Evolutionary conservation across 2,888 invertebrate species (phyloP), one percentile per base, ranked within the genome.

Genomic region (Sphaerolaimus hirsutus): DNA sequence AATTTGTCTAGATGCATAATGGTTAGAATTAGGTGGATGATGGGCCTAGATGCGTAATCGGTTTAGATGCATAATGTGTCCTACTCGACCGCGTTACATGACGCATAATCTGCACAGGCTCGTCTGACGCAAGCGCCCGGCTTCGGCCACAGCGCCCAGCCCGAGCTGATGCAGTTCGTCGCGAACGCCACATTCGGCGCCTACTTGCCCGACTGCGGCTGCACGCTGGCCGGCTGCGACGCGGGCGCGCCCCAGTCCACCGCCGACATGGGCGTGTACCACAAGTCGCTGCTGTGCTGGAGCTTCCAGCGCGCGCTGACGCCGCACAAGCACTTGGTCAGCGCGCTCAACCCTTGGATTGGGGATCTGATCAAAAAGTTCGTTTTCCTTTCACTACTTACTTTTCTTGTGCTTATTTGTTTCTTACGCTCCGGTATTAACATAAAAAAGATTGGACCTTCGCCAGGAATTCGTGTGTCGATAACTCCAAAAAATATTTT

Each of bases 171-270:
- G 66, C 71, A 75, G 58, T 80, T 79, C 63, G 71, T 81, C 53
- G 73, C 80, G 36, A 71, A 72, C 48, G 77, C 79, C 22, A 80
- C 80, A 4, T 72, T 76, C 58, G 81, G 81, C 47, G 72, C 74
- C 48, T 77, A 75, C 61, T 46, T 57, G 14, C 53, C 54, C 23
- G 47, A 50, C 38, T 48, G 50, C 41, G 29, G 40, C 19, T 46
- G 49, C 43, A 27, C 45, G 5, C 21, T 41, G 22, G 29, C 50
- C n/a, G 45, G 32, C 2, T 21, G 27, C 10, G 23, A 3, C 1
- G 41, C 44, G 21, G 36, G 24, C 2, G 17, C 43, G 17, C 35
- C 32, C 5, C 14, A 4, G 3, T 24, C 10, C 21, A 14, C 27
- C 22, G 17, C 26, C 19, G 55, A 55, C 36, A 69, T 74, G 65